Percentiles rank a stretch among this genome's conserved stretches.
These are phyloP conservation scores for Anomalospiza imberbis DNA, from an alignment of 2,797 vertebrate species.

Conservation along the genomic window DNA sequence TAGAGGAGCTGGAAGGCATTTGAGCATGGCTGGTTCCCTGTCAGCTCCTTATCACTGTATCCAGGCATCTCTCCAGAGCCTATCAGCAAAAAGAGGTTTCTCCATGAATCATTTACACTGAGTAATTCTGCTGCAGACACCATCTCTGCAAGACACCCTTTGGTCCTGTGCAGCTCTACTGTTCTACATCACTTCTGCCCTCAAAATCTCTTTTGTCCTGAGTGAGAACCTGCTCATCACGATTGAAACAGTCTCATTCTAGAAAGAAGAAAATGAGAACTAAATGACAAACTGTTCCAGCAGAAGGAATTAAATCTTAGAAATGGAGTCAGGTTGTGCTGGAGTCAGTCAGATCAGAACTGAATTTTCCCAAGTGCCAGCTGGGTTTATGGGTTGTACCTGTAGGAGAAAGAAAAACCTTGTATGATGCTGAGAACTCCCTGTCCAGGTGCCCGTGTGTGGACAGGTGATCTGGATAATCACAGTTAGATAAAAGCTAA, in stretches of 20 bases:
- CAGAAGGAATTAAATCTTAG: neutral
- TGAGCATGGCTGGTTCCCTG: neutral
- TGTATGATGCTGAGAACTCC: neutral
- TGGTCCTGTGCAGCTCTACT: neutral
- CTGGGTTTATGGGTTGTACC: neutral
- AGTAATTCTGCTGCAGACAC: neutral
- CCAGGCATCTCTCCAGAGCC: constrained; percentile 3
- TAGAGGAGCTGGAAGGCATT: neutral
- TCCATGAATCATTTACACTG: neutral
- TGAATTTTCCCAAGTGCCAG: neutral
- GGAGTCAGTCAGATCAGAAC: neutral
- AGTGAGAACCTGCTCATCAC: neutral
- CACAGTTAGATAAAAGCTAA: neutral
- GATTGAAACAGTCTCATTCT: neutral
- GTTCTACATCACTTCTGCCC: neutral
- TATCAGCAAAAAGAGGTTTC: neutral
- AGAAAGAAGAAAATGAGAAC: neutral
- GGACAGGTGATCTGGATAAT: neutral
- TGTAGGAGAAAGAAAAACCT: neutral
- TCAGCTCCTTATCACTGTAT: neutral
- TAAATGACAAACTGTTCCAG: neutral
- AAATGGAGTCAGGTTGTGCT: neutral
- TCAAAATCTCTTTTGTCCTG: neutral
- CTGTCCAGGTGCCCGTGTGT: neutral
- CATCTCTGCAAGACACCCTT: neutral